Evolutionary conservation across 2,113 vertebrate genomes (phyloP).

Genomic region (Quiscalus mexicanus): DNA sequence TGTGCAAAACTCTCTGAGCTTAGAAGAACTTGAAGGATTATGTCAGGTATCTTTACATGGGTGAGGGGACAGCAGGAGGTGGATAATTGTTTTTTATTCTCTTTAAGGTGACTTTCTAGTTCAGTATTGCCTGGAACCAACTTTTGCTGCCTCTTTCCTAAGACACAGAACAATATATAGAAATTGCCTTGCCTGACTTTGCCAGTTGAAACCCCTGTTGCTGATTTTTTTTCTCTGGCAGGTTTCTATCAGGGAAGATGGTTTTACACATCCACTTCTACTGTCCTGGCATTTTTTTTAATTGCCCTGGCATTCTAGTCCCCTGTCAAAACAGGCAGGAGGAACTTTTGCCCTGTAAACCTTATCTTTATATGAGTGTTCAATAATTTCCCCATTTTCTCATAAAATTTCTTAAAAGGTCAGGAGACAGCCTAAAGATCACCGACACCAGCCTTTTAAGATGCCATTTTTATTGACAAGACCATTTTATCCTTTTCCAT

Average conservation of each 20-base stretch:
- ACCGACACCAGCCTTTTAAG: background rate
- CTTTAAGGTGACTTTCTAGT: background rate
- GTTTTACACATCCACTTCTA: background rate
- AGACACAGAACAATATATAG: accelerated
- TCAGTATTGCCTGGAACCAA: background rate
- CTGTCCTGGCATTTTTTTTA: background rate
- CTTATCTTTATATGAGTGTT: background rate
- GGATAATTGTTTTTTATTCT: background rate
- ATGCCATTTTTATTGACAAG: background rate
- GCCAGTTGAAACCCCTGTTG: background rate
- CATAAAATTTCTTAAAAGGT: background rate
- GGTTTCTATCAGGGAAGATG: background rate
- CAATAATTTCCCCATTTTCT: background rate
- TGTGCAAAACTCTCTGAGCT: background rate
- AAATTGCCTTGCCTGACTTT: background rate
- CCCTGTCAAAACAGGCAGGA: background rate
- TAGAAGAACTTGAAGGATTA: background rate
- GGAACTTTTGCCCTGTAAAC: background rate
- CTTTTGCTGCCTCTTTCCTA: background rate
- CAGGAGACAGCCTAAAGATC: background rate
- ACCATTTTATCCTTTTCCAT: background rate
- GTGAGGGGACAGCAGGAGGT: background rate
- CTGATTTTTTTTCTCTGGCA: background rate
- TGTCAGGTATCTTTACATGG: background rate
- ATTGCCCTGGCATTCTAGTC: background rate